These are phyloP conservation scores for Rotaria magnacalcarata DNA, from an alignment of 2,888 invertebrate species.

Conservation along the genomic window DNA sequence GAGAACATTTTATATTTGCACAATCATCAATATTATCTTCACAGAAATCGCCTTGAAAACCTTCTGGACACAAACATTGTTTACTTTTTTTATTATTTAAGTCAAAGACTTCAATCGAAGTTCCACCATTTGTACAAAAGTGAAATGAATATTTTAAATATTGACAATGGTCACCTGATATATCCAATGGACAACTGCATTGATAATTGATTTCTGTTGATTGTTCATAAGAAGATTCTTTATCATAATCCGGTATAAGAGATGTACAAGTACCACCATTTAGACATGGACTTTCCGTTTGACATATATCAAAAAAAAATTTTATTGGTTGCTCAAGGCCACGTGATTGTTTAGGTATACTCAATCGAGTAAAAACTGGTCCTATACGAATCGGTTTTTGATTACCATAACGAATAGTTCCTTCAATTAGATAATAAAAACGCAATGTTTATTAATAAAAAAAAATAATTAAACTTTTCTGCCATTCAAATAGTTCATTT, in stretches of 20 bases:
- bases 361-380: constrained; percentile 28
- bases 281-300: neutral
- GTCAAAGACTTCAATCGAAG: neutral
- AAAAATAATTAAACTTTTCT: no score
- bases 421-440: neutral
- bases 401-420: neutral
- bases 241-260: neutral
- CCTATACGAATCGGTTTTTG: neutral
- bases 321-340: neutral
- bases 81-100: neutral
- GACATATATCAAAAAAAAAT: constrained; percentile 13
- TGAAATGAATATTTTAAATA: neutral
- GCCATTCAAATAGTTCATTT: no score
- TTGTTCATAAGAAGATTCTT: neutral
- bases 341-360: constrained; percentile 8
- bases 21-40: constrained; percentile 30
- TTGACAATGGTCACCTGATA: constrained; percentile 14
- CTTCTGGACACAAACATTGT: neutral
- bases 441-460: no score
- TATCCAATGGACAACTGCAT: neutral
- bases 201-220: neutral
- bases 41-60: neutral
- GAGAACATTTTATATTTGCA: neutral
- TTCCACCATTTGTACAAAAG: constrained; percentile 18
- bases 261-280: constrained; percentile 26